phyloP scores from a whole-genome alignment of 2,888 invertebrate genomes.

The Cheilosia variabilis region DNA sequence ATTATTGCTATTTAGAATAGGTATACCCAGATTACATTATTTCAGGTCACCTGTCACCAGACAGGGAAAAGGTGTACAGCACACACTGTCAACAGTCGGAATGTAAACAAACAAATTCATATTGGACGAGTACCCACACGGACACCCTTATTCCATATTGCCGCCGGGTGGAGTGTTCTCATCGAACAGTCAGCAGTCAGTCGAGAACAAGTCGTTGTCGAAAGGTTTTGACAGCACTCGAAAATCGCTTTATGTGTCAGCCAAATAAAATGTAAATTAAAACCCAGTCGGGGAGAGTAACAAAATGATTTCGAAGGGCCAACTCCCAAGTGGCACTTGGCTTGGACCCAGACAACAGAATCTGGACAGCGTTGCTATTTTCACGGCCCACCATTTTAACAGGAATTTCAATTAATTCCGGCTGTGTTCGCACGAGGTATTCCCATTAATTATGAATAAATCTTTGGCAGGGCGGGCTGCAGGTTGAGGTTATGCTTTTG shows the following conservation, averaged over 20 bases:
- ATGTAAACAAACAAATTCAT: not conserved
- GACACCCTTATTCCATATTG: not conserved
- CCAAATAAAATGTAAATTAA: conserved; percentile 49
- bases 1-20: no score
- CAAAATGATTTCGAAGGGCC: conserved; percentile 34
- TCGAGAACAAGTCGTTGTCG: conserved; percentile 20
- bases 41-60: conserved; percentile 6
- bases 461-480: conserved; percentile 1
- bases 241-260: conserved; percentile 51
- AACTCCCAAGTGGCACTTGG: conserved; percentile 49
- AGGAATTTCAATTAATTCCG: conserved; percentile 54
- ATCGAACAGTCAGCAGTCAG: conserved; percentile 40
- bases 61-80: conserved; percentile 25
- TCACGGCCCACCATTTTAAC: conserved; percentile 17
- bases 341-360: conserved; percentile 2
- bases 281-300: conserved; percentile 9
- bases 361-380: conserved; percentile 41
- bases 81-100: no score
- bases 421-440: conserved; percentile 40
- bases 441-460: conserved; percentile 60
- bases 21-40: conserved; percentile 36
- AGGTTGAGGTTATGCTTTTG: not conserved
- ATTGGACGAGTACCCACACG: conserved; percentile 1
- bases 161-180: conserved; percentile 25
- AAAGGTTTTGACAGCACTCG: conserved; percentile 55